Conservation (phyloP, 2,888 invertebrate species). For the Argyresthia goedartella region DNA sequence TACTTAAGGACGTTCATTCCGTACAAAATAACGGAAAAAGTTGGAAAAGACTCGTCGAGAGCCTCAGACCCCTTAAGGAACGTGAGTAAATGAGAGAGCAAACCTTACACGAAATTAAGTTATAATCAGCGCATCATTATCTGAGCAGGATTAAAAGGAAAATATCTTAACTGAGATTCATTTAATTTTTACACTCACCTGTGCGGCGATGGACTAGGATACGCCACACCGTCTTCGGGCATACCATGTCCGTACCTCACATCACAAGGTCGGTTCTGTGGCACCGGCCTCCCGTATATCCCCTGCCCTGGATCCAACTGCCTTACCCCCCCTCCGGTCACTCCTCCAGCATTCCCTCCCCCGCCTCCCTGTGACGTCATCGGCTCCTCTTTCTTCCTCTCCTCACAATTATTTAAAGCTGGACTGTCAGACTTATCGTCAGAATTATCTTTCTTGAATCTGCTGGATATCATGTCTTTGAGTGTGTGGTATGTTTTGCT, state of each 20-base stretch:
- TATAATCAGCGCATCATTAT: too few species aligned
- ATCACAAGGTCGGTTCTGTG: conserved; percentile 51
- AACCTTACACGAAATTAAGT: too few species aligned
- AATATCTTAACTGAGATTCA: too few species aligned
- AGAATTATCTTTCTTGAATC: conserved; percentile 76
- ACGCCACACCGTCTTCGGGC: conserved; percentile 49
- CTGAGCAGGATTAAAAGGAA: too few species aligned
- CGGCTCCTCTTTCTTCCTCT: conserved; percentile 59
- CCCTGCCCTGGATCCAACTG: conserved; percentile 69
- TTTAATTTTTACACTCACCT: conserved; percentile 27
- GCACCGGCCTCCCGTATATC: conserved; percentile 73
- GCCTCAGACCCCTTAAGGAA: too few species aligned
- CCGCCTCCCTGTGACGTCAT: conserved; percentile 52
- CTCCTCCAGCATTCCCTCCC: conserved; percentile 67
- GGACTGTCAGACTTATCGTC: conserved; percentile 62
- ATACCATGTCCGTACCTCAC: conserved; percentile 55
- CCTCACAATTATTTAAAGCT: conserved; percentile 75
- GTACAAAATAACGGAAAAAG: too few species aligned
- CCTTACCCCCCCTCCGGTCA: conserved; percentile 73
- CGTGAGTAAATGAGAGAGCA: too few species aligned
- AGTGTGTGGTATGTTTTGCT: conserved; percentile 86
- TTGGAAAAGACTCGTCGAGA: too few species aligned
- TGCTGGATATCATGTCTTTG: conserved; percentile 86
- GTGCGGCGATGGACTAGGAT: conserved; percentile 58
- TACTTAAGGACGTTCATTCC: too few species aligned